Conservation (phyloP, 1,140 invertebrate genomes). For the Drosophila burlai region DNA sequence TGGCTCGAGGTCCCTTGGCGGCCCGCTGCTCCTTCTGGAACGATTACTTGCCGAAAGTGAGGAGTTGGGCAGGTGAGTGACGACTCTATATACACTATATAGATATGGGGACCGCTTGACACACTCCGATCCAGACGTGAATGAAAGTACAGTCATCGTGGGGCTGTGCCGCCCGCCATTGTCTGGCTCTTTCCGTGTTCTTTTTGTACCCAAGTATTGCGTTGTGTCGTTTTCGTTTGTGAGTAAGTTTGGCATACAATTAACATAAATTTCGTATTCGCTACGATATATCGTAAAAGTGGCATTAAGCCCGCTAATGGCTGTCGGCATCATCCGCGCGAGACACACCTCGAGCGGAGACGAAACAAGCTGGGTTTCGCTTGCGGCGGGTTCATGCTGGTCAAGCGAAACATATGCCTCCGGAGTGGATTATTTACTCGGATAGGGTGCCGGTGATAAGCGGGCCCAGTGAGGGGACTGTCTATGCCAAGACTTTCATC, state of each 20-base stretch:
- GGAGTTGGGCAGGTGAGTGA: constrained; percentile 89
- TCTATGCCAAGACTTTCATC: constrained; percentile 28
- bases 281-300: constrained; percentile 60
- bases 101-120: not conserved
- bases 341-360: constrained; percentile 50
- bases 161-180: not conserved
- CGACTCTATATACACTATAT: not conserved
- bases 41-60: constrained; percentile 94
- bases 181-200: constrained; percentile 20
- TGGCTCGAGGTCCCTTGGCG: constrained; percentile 92
- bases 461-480: not conserved
- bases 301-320: constrained; percentile 60
- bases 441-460: constrained; percentile 20
- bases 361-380: constrained; percentile 8
- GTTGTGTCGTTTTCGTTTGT: constrained; percentile 51
- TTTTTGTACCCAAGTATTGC: constrained; percentile 9
- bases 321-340: constrained; percentile 45
- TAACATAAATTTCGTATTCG: constrained; percentile 69
- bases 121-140: constrained; percentile 21
- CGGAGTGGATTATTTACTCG: constrained; percentile 37
- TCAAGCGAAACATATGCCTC: constrained; percentile 23
- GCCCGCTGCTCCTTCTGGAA: constrained; percentile 98
- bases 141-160: constrained; percentile 47
- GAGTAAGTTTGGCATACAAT: constrained; percentile 62
- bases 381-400: constrained; percentile 29